Percentiles rank a stretch among this genome's conserved stretches.
phyloP scores from a whole-genome alignment of 2,797 vertebrate species.

The Pagetopsis macropterus region DNA sequence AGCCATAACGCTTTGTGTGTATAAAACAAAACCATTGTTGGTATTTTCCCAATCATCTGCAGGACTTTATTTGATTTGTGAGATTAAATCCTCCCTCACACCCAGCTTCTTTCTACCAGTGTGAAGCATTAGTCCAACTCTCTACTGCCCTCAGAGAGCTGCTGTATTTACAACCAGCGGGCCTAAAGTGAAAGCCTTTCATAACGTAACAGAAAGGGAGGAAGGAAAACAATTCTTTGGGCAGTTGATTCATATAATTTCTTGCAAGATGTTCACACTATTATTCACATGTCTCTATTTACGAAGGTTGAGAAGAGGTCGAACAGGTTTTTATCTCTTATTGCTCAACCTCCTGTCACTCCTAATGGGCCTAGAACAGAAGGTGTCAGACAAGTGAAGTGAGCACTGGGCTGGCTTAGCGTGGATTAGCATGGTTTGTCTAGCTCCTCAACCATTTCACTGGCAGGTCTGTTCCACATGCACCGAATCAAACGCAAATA shows the following conservation, averaged over 20 bases:
- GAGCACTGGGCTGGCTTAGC: constrained; percentile 57
- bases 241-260: constrained; percentile 60
- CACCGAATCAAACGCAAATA: constrained; percentile 60
- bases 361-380: constrained; percentile 66
- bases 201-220: constrained; percentile 42
- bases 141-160: constrained; percentile 59
- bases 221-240: constrained; percentile 63
- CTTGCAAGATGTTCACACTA: constrained; percentile 49
- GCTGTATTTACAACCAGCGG: constrained; percentile 67
- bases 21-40: constrained; percentile 59
- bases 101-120: constrained; percentile 31
- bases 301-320: constrained; percentile 40
- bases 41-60: constrained; percentile 58
- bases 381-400: constrained; percentile 68
- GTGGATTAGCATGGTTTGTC: constrained; percentile 71
- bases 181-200: constrained; percentile 60
- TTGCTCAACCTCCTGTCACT: constrained; percentile 61
- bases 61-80: constrained; percentile 56
- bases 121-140: constrained; percentile 64
- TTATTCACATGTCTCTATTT: constrained; percentile 38
- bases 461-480: constrained; percentile 52
- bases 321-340: constrained; percentile 58
- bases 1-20: constrained; percentile 31
- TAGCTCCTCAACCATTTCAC: constrained; percentile 62
- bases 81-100: constrained; percentile 39